These are phyloP conservation scores for Oligia latruncula DNA, from an alignment of 2,888 invertebrate genomes.

Conservation along the genomic window DNA sequence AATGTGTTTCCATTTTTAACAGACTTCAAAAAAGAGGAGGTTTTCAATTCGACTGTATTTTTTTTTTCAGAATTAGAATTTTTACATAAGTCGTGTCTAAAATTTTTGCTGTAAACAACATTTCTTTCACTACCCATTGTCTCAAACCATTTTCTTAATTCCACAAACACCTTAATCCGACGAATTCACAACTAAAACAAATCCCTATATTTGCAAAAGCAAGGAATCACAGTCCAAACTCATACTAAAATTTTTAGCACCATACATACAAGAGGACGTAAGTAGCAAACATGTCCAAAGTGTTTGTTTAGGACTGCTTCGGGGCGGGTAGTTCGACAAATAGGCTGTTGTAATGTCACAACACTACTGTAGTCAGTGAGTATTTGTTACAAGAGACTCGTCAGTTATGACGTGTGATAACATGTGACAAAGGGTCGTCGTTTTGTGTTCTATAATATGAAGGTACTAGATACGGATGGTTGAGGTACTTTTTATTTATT, in stretches of 20 bases:
- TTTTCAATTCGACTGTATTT: background rate
- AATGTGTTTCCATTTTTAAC: background rate
- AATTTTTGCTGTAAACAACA: background rate
- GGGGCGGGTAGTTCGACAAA: conserved; percentile 64
- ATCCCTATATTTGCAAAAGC: conserved; percentile 53
- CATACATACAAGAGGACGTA: conserved; percentile 41
- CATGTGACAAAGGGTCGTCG: background rate
- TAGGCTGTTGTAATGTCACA: conserved; percentile 34
- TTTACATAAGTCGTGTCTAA: background rate
- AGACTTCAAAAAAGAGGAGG: background rate
- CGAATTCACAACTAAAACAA: conserved; percentile 17
- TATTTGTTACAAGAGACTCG: conserved; percentile 32
- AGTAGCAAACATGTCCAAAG: conserved; percentile 69
- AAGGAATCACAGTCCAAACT: conserved; percentile 57
- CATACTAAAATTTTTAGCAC: conserved; percentile 65
- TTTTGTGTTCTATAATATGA: background rate
- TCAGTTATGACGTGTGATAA: conserved; percentile 27
- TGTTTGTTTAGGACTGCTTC: conserved; percentile 75
- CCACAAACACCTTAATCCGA: background rate
- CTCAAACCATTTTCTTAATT: background rate
- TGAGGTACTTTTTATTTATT: background rate
- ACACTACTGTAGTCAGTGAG: conserved; percentile 19
- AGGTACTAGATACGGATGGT: background rate
- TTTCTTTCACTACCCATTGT: background rate
- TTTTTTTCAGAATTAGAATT: background rate